phyloP scores from a whole-genome alignment of 2,113 vertebrate species.

The Leucoraja erinaceus region DNA sequence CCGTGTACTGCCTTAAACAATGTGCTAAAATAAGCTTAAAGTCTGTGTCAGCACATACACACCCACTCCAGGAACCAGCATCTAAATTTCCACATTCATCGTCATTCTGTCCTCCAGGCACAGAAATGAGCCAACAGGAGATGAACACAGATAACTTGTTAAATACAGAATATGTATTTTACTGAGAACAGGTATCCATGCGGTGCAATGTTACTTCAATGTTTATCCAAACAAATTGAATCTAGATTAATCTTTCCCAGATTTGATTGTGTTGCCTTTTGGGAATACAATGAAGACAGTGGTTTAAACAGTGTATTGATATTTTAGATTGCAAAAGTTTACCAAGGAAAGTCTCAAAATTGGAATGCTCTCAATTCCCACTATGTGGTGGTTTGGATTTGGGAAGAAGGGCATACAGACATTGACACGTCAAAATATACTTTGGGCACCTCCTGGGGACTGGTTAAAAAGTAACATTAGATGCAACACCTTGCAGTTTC shows the following conservation, averaged over 20 bases:
- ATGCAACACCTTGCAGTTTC: background rate
- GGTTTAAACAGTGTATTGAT: background rate
- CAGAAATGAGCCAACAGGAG: slow-evolving; percentile 34
- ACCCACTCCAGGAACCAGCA: slow-evolving; percentile 37
- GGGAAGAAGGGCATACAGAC: background rate
- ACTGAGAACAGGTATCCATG: background rate
- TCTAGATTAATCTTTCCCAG: background rate
- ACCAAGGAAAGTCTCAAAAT: background rate
- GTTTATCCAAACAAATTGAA: background rate
- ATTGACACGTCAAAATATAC: background rate
- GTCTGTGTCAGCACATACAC: slow-evolving; percentile 37
- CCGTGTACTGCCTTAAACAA: slow-evolving; percentile 29
- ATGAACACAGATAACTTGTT: slow-evolving; percentile 24
- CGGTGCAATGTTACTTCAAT: background rate
- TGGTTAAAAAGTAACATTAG: background rate
- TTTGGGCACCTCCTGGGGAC: background rate
- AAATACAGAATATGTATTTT: slow-evolving; percentile 12
- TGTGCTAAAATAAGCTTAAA: slow-evolving; percentile 9
- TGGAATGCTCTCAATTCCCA: background rate
- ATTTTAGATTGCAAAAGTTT: background rate
- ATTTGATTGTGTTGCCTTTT: background rate
- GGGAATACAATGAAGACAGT: background rate
- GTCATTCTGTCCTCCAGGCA: slow-evolving; percentile 37
- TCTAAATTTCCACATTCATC: slow-evolving; percentile 19
- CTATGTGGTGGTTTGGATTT: background rate